Conservation (phyloP, 2,888 invertebrate genomes). For the Prostheceraeus crozeri region DNA sequence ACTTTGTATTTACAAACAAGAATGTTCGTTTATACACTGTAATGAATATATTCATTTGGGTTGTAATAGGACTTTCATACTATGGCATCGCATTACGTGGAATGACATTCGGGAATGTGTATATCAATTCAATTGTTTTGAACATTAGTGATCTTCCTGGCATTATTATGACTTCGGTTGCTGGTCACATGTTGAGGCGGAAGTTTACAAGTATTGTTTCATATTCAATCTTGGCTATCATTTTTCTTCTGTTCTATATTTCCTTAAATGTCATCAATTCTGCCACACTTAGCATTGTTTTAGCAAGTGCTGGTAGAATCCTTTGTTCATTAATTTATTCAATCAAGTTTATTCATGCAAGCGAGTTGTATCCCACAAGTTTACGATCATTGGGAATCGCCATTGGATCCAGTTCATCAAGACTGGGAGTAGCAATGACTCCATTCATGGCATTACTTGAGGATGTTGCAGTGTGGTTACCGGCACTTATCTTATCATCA, state of each 20-base stretch:
- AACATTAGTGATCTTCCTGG: constrained; percentile 30
- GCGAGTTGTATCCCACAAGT: constrained; percentile 32
- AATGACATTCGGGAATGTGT: constrained; percentile 22
- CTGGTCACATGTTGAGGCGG: no score
- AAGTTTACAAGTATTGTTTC: no score
- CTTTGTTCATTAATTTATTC: constrained; percentile 14
- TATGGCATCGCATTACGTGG: constrained; percentile 20
- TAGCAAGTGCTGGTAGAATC: constrained; percentile 27
- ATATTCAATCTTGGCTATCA: no score
- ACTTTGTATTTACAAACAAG: no score
- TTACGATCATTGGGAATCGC: constrained; percentile 24
- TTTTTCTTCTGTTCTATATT: no score
- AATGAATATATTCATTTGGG: constrained; percentile 27
- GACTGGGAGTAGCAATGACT: constrained; percentile 29
- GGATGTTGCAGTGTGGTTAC: no score
- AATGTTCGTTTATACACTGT: no score
- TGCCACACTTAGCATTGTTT: no score
- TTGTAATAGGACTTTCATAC: constrained; percentile 26
- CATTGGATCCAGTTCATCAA: constrained; percentile 10
- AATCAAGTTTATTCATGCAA: constrained; percentile 29
- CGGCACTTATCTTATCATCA: no score
- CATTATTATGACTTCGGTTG: no score
- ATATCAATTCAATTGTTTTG: constrained; percentile 27
- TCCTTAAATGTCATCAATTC: no score
- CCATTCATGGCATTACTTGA: constrained; percentile 10